Base-by-base conservation (phyloP, 1,140 invertebrate genomes). In the Eumaeus atala region DNA sequence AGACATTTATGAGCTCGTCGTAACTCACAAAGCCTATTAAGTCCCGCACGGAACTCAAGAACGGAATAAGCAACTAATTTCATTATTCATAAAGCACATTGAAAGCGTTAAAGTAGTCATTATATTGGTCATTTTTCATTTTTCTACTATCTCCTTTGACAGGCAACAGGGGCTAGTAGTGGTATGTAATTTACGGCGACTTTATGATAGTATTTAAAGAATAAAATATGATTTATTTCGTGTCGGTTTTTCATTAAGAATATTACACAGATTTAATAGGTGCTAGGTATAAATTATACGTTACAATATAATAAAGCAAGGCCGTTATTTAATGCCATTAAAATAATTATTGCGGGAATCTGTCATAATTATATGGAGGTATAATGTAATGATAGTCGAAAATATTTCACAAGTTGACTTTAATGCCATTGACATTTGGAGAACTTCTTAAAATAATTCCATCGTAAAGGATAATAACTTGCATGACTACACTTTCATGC, bases 61-160 rank as follows among this genome's bases (percentile, higher is more conserved):
- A 83, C 77, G 83, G 72, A 81, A 82, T 81, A 77, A 86, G 77
- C 77, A 84, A 78, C 83, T 86, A 86, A 86, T 86, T 86, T 86
- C 76, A 82, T 86, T 86, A 86, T 86, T 84, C 83, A 86, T 84
- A 86, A 83, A 86, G 83, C 79, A 86, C 77, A 86, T 86, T 84
- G 76, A 71, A 83, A 77, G 77, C 79, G 83, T 80, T 83, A 86
- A 84, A 77, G 81, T 74, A 82, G 72, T 86, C 79, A 82, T 86
- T 86, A 86, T 74, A 82, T 54, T 50, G 66, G 52, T 58, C 74
- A 72, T 86, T 77, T 72, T 72, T 84, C 81, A 86, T 79, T 72
- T 72, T 77, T 67, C 72, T 78, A 82, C 76, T 83, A 83, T 83
- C 79, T 67, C 52, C 59, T 72, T 65, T 75, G 83, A 83, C 78